phyloP scores from a whole-genome alignment of 2,888 invertebrate species.

The Lamproptera curius region DNA sequence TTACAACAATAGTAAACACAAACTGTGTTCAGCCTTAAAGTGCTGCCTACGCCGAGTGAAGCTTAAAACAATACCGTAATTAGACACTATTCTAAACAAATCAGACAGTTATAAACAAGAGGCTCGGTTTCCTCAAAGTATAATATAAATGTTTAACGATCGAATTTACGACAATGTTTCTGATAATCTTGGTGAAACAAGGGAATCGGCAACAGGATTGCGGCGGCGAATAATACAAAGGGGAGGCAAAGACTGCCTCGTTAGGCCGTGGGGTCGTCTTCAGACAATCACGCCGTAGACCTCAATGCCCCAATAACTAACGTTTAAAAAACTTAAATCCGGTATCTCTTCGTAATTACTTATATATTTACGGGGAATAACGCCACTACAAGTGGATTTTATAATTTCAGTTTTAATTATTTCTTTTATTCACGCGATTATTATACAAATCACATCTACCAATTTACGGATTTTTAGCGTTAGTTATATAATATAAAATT shows the following conservation, averaged over 20 bases:
- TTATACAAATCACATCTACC: too few relatives aligned
- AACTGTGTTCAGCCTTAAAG: too few relatives aligned
- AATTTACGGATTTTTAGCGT: too few relatives aligned
- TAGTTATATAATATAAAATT: too few relatives aligned
- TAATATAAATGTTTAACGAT: conserved; percentile 25
- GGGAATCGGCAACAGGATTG: conserved; percentile 32
- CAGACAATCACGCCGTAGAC: conserved; percentile 30
- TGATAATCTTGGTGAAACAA: conserved; percentile 34
- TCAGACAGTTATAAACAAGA: conserved; percentile 15
- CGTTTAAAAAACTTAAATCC: conserved; percentile 14
- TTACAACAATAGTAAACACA: too few relatives aligned
- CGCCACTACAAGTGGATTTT: background rate
- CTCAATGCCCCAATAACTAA: conserved; percentile 21
- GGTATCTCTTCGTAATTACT: conserved; percentile 2
- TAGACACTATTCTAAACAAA: conserved; percentile 6
- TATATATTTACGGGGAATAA: too few relatives aligned
- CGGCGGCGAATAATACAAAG: conserved; percentile 38
- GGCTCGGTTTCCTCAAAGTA: conserved; percentile 14
- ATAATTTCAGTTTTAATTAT: too few relatives aligned
- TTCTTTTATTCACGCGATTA: too few relatives aligned
- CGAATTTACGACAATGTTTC: conserved; percentile 24
- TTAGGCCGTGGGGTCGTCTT: conserved; percentile 38
- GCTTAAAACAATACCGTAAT: conserved; percentile 1
- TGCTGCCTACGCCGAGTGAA: too few relatives aligned
- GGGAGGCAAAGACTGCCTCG: conserved; percentile 40